phyloP scores from a whole-genome alignment of 1,140 invertebrate genomes.

The Diorhabda elongata region DNA sequence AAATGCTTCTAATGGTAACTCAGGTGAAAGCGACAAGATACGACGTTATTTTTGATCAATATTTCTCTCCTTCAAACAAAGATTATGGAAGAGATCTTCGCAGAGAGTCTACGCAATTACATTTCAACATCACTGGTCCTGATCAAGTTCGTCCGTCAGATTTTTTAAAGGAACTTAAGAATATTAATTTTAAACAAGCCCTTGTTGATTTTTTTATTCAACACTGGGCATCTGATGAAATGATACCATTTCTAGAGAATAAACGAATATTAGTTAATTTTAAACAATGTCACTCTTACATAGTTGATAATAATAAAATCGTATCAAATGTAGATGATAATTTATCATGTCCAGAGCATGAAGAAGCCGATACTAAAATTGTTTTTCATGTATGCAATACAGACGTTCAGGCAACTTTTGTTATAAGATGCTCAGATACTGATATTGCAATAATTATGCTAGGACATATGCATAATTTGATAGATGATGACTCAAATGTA shows the following conservation, averaged over 20 bases:
- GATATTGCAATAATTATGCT: too few relatives aligned
- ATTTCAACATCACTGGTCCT: not conserved
- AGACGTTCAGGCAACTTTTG: constrained; percentile 19
- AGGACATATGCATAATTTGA: constrained; percentile 34
- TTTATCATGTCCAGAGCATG: constrained; percentile 34
- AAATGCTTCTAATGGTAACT: constrained; percentile 33
- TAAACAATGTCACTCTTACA: constrained; percentile 13
- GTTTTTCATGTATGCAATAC: constrained; percentile 33
- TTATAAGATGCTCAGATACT: too few relatives aligned
- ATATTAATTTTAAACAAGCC: constrained; percentile 15
- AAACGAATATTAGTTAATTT: constrained; percentile 1
- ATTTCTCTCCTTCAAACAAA: constrained; percentile 32
- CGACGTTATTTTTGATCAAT: constrained; percentile 30
- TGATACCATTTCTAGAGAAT: too few relatives aligned
- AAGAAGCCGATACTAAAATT: constrained; percentile 42
- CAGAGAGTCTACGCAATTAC: constrained; percentile 11
- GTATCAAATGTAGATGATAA: constrained; percentile 23
- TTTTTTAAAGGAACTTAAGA: constrained; percentile 23
- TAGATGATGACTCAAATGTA: constrained; percentile 26
- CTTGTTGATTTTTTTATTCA: too few relatives aligned
- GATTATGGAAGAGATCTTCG: constrained; percentile 28
- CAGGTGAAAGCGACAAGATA: constrained; percentile 28
- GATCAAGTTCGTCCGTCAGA: constrained; percentile 7
- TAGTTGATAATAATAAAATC: constrained; percentile 16
- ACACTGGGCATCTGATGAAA: too few relatives aligned